Percentiles rank a stretch among this genome's conserved stretches.
Evolutionary conservation across 1,140 invertebrate genomes (phyloP).

Genomic region (Drosophila equinoxialis): DNA sequence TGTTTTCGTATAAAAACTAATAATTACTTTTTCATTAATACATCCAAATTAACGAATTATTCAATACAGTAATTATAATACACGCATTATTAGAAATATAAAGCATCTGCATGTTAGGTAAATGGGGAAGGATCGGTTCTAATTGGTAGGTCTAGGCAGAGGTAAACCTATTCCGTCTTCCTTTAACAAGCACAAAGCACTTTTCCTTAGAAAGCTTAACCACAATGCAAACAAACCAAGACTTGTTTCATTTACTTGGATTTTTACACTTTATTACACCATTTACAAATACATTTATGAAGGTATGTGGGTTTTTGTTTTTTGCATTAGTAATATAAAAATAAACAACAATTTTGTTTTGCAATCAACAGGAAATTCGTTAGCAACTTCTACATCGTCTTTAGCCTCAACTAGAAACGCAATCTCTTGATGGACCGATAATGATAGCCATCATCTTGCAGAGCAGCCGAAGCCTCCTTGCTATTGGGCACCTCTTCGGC

Average conservation of each 20-base stretch:
- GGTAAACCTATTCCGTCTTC: too few species aligned
- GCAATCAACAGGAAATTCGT: slow-evolving; percentile 47
- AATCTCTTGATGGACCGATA: slow-evolving; percentile 65
- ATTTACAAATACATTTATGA: slow-evolving; percentile 21
- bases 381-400: slow-evolving; percentile 35
- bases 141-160: too few species aligned
- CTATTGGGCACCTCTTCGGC: slow-evolving; percentile 48
- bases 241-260: not conserved
- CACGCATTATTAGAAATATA: too few species aligned
- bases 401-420: slow-evolving; percentile 38
- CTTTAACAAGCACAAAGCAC: too few species aligned
- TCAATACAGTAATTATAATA: too few species aligned
- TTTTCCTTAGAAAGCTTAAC: too few species aligned
- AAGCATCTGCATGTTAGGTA: too few species aligned
- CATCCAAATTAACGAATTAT: too few species aligned
- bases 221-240: too few species aligned
- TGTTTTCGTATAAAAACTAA: too few species aligned
- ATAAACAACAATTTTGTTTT: slow-evolving; percentile 64
- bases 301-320: slow-evolving; percentile 27
- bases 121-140: too few species aligned
- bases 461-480: slow-evolving; percentile 54
- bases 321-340: slow-evolving; percentile 38
- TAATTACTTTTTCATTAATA: too few species aligned
- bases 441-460: slow-evolving; percentile 75
- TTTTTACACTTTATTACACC: not conserved